Base-by-base conservation (phyloP, 92 coral and sea anemone species). In the Paramuricea clavata region DNA sequence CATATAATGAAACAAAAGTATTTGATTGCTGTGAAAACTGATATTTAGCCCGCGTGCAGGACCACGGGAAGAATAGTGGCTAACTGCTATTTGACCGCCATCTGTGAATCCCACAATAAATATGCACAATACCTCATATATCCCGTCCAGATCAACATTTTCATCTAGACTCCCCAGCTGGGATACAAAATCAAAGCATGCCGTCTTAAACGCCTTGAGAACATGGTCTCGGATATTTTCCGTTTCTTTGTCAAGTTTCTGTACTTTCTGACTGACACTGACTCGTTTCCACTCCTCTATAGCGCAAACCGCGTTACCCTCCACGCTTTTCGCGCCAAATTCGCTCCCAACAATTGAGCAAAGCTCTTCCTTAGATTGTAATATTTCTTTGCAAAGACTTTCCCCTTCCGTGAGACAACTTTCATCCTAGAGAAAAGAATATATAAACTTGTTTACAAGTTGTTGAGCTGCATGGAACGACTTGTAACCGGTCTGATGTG, bases 231-330 rank as follows among this genome's bases (percentile, higher is more conserved):
- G 59, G 6, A 61, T 39, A 35, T 41, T 16, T 16, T 61, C 57
- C 31, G 34, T 60, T 49, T 79, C 84, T n/a, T 23, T 59, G 0
- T 54, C 47, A 34, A 79, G 36, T 41, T 59, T 30, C 27, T 25
- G 19, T 4, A 27, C 34, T 79, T 34, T 79, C 1, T 25, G 30
- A 16, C 11, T 79, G n/a, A 0, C 32, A 13, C 28, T 61, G 54
- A 22, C 57, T n/a, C 84, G 54, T 13, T 61, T 34, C 84, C 84
- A 79, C 36, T 79, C 73, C 35, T 79, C 56, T 12, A 26, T 23
- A 0, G 73, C 50, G 3, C 8, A 17, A 34, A 61, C 57, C 54
- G 73, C 56, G n/a, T 60, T 22, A 23, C 60, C 84, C 56, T 34
- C 73, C 57, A 79, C 72, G 27, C 21, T 79, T 61, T 79, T 79